Conservation (phyloP, 2,797 vertebrate species). For the Gallirallus australis region DNA sequence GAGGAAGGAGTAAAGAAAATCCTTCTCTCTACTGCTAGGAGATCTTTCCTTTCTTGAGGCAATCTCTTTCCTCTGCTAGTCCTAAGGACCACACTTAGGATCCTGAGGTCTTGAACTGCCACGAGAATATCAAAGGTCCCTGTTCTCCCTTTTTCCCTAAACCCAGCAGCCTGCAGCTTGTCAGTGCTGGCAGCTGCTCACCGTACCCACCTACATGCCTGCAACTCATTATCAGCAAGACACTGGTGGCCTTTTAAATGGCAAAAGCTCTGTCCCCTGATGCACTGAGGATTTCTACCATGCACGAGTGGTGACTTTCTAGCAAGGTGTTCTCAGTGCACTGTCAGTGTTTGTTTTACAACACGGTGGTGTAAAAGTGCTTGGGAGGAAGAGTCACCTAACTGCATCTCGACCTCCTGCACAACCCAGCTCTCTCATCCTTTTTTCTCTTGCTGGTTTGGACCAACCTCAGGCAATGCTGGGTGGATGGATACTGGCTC, state of each 20-base stretch:
- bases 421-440: background rate
- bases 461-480: accelerated
- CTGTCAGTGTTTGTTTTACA: background rate
- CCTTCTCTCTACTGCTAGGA: background rate
- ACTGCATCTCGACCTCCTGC: background rate
- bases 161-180: background rate
- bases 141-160: background rate
- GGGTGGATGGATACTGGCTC: background rate
- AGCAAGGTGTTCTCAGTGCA: background rate
- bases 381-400: background rate
- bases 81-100: background rate
- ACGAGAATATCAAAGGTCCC: background rate
- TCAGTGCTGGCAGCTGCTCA: background rate
- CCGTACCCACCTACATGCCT: background rate
- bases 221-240: background rate
- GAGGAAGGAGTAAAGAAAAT: background rate
- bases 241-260: background rate
- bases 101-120: background rate
- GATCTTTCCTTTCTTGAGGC: background rate
- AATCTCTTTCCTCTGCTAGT: background rate
- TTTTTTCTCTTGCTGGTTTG: background rate
- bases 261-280: background rate
- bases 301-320: background rate
- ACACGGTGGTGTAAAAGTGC: background rate
- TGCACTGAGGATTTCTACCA: background rate